Evolutionary conservation across 2,113 vertebrate genomes (phyloP), one percentile per base, ranked within the genome.

Genomic region (Sylvietta virens): DNA sequence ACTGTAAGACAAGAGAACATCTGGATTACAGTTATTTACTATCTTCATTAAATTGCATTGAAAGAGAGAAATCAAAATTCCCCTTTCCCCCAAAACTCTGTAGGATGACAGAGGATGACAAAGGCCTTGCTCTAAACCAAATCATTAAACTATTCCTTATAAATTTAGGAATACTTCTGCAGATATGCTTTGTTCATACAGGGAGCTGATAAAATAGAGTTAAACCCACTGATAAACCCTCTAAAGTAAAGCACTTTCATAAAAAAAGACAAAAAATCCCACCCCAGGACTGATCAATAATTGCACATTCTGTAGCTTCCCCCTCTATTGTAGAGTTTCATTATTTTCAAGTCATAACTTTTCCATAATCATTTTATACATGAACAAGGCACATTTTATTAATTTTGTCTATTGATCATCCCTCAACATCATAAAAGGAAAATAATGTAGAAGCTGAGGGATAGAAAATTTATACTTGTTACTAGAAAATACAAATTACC

Each of bases 1-100:
- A 60, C 8, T 62, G 8, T 58, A 77, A 56, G 7, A 58, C 0
- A 3, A 70, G 3, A 62, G 10, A 42, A 84, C 10, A 62, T 40
- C 35, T 57, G 57, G 10, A 53, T 81, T 57, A 87, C 3, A 65
- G 37, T 64, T 84, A 76, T 39, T 87, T 84, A 53, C 11, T 23
- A 10, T 19, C 17, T 87, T 22, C 20, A 48, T 37, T 89, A 81
- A 91, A 70, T n/a, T 60, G 24, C n/a, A 71, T 3, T 51, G 26
- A 61, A 74, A 92, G 31, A 53, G 0, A 0, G 26, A 91, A 89
- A 47, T 56, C 4, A 39, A 86, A 69, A 64, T 64, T 26, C 10
- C 3, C 6, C 26, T 85, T 65, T 26, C 0, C 6, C 8, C 14
- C 5, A 5, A 14, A 33, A 58, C 9, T 35, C 15, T 31, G 15